Evolutionary conservation across 1,140 invertebrate genomes (phyloP).

Genomic region (Helicorthomorpha holstii): DNA sequence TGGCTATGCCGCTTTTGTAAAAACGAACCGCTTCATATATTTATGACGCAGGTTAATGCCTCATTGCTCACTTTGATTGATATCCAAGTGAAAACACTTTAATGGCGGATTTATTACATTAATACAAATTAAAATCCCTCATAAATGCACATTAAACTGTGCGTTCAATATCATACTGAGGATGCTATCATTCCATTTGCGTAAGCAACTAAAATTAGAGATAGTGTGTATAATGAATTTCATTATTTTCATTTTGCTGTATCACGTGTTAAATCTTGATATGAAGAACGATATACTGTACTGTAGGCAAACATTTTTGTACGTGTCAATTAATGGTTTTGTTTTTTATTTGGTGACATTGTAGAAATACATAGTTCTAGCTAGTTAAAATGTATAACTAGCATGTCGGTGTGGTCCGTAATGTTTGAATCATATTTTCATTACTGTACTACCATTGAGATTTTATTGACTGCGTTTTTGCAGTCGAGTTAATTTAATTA

Average conservation of each 20-base stretch:
- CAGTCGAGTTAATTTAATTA: too few species aligned
- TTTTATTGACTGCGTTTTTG: too few species aligned
- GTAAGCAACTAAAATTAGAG: not conserved
- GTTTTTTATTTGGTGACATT: too few species aligned
- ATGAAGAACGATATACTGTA: too few species aligned
- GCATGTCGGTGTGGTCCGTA: too few species aligned
- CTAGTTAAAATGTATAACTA: too few species aligned
- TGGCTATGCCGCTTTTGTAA: not conserved
- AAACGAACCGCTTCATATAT: not conserved
- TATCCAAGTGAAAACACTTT: not conserved
- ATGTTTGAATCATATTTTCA: too few species aligned
- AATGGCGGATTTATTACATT: not conserved
- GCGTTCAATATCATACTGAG: not conserved
- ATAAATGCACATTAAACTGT: not conserved
- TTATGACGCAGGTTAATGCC: not conserved
- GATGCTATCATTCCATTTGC: too few species aligned
- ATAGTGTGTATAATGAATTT: not conserved
- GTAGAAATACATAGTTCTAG: too few species aligned
- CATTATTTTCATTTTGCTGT: not conserved
- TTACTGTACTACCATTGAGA: too few species aligned
- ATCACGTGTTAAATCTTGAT: not conserved
- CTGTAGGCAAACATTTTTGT: too few species aligned
- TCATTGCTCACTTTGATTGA: not conserved
- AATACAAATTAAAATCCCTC: not conserved
- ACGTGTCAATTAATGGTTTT: too few species aligned